Conservation (phyloP, 2,888 invertebrate species). For the Cantharis nigra region DNA sequence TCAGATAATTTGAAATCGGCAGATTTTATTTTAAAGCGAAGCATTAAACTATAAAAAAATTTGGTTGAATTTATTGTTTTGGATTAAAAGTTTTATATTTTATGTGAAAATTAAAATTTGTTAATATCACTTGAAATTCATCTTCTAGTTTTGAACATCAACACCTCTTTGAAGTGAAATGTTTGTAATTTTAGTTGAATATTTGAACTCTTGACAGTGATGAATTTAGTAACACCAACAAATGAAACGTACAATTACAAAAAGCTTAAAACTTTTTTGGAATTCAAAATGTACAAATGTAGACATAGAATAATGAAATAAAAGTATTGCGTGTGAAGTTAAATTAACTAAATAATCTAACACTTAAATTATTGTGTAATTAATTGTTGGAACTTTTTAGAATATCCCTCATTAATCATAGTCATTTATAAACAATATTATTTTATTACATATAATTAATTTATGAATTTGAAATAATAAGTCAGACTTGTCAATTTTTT, state of each 20-base stretch:
- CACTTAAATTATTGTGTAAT: not conserved
- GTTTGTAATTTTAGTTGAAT: slow-evolving; percentile 15
- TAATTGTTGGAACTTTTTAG: not conserved
- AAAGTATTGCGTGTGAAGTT: not conserved
- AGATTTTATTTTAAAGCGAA: not conserved
- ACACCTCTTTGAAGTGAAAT: not conserved
- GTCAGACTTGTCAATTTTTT: not conserved
- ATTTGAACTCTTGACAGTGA: slow-evolving; percentile 22
- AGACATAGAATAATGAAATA: slow-evolving; percentile 5
- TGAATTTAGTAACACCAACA: slow-evolving; percentile 20
- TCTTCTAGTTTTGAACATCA: not conserved
- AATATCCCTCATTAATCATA: not conserved
- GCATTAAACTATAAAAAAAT: not conserved
- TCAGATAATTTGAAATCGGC: not conserved
- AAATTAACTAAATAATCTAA: not conserved
- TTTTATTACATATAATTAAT: not conserved
- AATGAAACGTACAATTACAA: slow-evolving; percentile 20
- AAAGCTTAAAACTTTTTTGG: slow-evolving; percentile 20
- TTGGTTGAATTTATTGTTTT: not conserved
- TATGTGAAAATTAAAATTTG: not conserved
- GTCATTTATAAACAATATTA: not conserved
- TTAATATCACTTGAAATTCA: not conserved
- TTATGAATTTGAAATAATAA: not conserved
- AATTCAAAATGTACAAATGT: slow-evolving; percentile 14
- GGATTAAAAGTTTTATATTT: not conserved